Percentiles rank a stretch among this genome's conserved stretches.
These are phyloP conservation scores for Diloba caeruleocephala DNA, from an alignment of 2,888 invertebrate genomes.

Conservation along the genomic window DNA sequence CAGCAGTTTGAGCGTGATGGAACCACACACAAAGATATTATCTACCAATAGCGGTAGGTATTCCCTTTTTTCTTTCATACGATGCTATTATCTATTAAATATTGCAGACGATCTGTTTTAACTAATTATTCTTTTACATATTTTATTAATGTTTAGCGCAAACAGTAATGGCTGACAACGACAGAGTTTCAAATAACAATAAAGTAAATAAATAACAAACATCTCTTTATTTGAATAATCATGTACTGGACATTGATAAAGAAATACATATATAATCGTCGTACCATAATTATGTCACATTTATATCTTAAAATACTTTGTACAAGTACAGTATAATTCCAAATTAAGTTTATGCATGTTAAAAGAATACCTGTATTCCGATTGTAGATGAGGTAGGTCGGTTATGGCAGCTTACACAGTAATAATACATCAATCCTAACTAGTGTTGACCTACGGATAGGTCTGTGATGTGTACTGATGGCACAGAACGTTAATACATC, in stretches of 20 bases:
- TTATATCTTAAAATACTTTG: constrained; percentile 80
- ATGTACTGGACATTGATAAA: constrained; percentile 87
- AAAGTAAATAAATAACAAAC: constrained; percentile 82
- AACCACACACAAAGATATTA: no score
- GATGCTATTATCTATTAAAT: no score
- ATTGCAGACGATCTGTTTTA: no score
- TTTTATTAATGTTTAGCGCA: no score
- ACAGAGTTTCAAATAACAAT: constrained; percentile 34
- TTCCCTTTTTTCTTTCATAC: no score
- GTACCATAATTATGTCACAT: constrained; percentile 82
- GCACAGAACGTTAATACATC: constrained; percentile 58
- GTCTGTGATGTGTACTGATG: constrained; percentile 55
- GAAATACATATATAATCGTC: constrained; percentile 84
- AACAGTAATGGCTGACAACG: no score
- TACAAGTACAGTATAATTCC: constrained; percentile 72
- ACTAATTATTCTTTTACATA: no score
- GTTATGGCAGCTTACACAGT: constrained; percentile 56
- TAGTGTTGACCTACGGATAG: constrained; percentile 36
- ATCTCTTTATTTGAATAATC: constrained; percentile 86
- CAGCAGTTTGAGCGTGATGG: no score
- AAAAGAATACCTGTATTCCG: constrained; percentile 69
- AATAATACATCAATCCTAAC: constrained; percentile 38
- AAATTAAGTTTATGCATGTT: constrained; percentile 60
- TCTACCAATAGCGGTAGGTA: no score
- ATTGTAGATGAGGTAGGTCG: constrained; percentile 80